Percentiles rank a stretch among this genome's conserved stretches.
Evolutionary conservation across 1,140 invertebrate genomes (phyloP).

Genomic region (Eubasilissa regina): DNA sequence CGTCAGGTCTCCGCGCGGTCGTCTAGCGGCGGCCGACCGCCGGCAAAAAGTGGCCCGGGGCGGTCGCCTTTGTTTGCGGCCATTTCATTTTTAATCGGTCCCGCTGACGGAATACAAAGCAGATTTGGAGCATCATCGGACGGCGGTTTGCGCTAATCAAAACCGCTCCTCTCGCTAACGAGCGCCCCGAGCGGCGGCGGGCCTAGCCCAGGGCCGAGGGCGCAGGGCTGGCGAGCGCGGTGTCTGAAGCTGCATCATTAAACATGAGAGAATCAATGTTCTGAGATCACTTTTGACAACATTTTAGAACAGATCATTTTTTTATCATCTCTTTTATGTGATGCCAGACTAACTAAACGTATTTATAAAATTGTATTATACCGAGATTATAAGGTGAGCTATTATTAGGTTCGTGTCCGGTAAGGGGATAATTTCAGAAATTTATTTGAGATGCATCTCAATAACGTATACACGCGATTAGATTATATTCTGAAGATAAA

Average conservation of each 20-base stretch:
- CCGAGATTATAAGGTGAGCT: no score
- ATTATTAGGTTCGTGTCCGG: no score
- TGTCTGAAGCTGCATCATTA: not conserved
- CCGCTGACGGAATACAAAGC: constrained; percentile 58
- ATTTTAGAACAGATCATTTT: no score
- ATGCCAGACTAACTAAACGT: no score
- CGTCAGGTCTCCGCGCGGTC: not conserved
- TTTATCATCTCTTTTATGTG: no score
- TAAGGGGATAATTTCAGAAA: no score
- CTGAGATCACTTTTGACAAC: no score
- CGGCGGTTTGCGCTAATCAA: constrained; percentile 55
- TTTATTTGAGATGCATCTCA: no score
- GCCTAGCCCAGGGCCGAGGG: not conserved
- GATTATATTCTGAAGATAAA: no score
- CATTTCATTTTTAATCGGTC: constrained; percentile 56
- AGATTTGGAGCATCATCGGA: constrained; percentile 45
- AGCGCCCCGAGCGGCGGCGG: constrained; percentile 27
- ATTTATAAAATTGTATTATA: no score
- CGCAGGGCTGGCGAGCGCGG: no score
- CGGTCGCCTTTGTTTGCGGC: constrained; percentile 51
- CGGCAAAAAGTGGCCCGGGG: constrained; percentile 46
- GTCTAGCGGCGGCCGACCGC: constrained; percentile 21
- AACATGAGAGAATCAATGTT: not conserved
- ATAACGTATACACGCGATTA: no score
- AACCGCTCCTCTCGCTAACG: constrained; percentile 51